Evolutionary conservation across 2,888 invertebrate genomes (phyloP).

Genomic region (Aelia acuminata): DNA sequence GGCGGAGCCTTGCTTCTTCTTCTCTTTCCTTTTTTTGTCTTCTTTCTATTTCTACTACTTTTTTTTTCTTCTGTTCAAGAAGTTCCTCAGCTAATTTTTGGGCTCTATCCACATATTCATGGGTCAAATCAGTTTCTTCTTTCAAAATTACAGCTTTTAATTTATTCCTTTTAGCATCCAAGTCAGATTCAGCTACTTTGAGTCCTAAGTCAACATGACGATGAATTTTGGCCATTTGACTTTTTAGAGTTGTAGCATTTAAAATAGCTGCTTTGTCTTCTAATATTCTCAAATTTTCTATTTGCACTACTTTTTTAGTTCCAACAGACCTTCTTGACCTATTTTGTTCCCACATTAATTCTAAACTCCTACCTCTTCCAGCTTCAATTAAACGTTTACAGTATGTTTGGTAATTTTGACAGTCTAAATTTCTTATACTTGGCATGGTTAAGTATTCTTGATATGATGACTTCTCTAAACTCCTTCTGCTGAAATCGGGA

Average conservation of each 20-base stretch:
- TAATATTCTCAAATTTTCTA: slow-evolving; percentile 12
- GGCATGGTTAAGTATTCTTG: slow-evolving; percentile 51
- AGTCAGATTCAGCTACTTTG: slow-evolving; percentile 54
- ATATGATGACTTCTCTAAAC: neutral
- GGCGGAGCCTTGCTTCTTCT: slow-evolving; percentile 50
- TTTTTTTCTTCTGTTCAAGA: slow-evolving; percentile 55
- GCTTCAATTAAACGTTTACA: slow-evolving; percentile 3
- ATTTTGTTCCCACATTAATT: slow-evolving; percentile 50
- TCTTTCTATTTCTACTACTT: slow-evolving; percentile 57
- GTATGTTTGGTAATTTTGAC: neutral
- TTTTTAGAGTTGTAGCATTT: slow-evolving; percentile 40
- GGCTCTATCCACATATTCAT: slow-evolving; percentile 60
- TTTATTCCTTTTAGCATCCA: slow-evolving; percentile 60
- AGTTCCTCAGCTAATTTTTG: slow-evolving; percentile 58
- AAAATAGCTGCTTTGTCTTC: slow-evolving; percentile 26
- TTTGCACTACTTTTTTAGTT: neutral
- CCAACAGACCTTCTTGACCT: neutral
- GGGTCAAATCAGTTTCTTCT: slow-evolving; percentile 58
- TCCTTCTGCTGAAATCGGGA: neutral
- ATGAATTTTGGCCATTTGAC: slow-evolving; percentile 46
- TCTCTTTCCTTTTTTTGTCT: neutral
- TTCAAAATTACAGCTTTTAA: slow-evolving; percentile 58
- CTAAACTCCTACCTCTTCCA: slow-evolving; percentile 28
- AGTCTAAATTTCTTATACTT: neutral
- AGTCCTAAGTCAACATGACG: slow-evolving; percentile 59